Evolutionary conservation across 2,797 vertebrate species (phyloP).

Genomic region (Melopsittacus undulatus): DNA sequence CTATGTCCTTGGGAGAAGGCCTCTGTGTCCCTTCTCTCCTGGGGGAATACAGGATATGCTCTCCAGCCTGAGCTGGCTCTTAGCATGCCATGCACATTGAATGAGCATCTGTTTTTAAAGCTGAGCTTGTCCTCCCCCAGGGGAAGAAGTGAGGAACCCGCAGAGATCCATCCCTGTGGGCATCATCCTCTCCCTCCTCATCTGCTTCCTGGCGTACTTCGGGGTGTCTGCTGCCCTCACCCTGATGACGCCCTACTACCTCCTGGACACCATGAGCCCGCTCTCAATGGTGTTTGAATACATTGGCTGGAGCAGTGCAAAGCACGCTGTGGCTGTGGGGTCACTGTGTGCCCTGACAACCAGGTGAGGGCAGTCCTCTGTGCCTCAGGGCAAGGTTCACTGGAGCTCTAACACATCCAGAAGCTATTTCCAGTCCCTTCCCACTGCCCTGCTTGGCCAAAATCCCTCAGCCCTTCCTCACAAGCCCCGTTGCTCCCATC

Average conservation of each 20-base stretch:
- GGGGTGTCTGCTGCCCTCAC: slow-evolving; percentile 89
- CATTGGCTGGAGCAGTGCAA: slow-evolving; percentile 83
- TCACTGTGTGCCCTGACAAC: slow-evolving; percentile 89
- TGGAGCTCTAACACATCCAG: background rate
- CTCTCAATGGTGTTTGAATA: slow-evolving; percentile 84
- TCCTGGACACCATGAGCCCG: slow-evolving; percentile 81
- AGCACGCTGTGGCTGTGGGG: slow-evolving; percentile 82
- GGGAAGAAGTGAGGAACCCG: slow-evolving; percentile 89
- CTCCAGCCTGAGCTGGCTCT: background rate
- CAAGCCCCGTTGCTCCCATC: background rate
- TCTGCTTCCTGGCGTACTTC: slow-evolving; percentile 89
- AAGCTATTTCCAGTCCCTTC: background rate
- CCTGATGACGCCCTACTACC: slow-evolving; percentile 89
- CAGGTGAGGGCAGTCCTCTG: slow-evolving; percentile 67
- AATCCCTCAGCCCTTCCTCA: background rate
- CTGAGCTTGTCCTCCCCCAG: slow-evolving; percentile 65
- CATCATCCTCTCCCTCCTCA: slow-evolving; percentile 84
- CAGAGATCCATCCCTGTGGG: slow-evolving; percentile 85
- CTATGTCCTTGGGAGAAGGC: background rate
- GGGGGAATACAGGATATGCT: fast-evolving
- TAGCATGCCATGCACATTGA: background rate
- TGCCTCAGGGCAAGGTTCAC: background rate
- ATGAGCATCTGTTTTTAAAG: background rate
- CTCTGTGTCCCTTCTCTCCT: background rate
- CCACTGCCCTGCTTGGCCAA: background rate